Evolutionary conservation across 1,140 invertebrate species (phyloP).

Genomic region (Asbolus verrucosus): DNA sequence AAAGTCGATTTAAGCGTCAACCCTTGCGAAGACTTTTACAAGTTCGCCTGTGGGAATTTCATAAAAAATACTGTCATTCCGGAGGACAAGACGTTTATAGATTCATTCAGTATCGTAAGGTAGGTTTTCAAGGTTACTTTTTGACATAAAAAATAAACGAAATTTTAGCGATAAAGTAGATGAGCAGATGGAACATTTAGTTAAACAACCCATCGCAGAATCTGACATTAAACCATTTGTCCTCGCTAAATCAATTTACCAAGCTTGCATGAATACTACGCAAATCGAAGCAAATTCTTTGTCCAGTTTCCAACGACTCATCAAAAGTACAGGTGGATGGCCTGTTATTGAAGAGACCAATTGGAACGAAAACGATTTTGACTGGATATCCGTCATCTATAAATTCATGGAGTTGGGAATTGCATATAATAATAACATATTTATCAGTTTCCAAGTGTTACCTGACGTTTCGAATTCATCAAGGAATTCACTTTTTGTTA

Average conservation of each 20-base stretch:
- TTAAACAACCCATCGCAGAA: conserved; percentile 35
- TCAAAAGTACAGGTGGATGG: conserved; percentile 71
- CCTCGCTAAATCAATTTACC: conserved; percentile 27
- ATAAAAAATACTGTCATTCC: conserved; percentile 76
- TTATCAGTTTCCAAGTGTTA: conserved; percentile 86
- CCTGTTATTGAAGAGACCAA: conserved; percentile 67
- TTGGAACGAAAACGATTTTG: conserved; percentile 74
- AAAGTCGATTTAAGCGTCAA: conserved; percentile 79
- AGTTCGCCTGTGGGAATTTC: conserved; percentile 81
- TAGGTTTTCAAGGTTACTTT: conserved; percentile 4
- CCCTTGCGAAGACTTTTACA: conserved; percentile 90
- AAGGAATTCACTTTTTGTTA: conserved; percentile 50
- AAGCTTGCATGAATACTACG: conserved; percentile 39
- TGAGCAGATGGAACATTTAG: conserved; percentile 4
- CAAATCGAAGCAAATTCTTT: conserved; percentile 40
- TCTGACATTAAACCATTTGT: conserved; percentile 36
- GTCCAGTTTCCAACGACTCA: conserved; percentile 56
- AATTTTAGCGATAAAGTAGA: conserved; percentile 33
- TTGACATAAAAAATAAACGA: not conserved
- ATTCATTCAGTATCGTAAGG: conserved; percentile 7
- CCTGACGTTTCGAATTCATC: conserved; percentile 90
- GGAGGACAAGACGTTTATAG: conserved; percentile 73
- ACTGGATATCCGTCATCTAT: conserved; percentile 84
- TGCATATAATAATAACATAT: conserved; percentile 87
- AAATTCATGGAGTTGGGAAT: conserved; percentile 80